phyloP scores from a whole-genome alignment of 2,113 vertebrate species.

The Clarias gariepinus region DNA sequence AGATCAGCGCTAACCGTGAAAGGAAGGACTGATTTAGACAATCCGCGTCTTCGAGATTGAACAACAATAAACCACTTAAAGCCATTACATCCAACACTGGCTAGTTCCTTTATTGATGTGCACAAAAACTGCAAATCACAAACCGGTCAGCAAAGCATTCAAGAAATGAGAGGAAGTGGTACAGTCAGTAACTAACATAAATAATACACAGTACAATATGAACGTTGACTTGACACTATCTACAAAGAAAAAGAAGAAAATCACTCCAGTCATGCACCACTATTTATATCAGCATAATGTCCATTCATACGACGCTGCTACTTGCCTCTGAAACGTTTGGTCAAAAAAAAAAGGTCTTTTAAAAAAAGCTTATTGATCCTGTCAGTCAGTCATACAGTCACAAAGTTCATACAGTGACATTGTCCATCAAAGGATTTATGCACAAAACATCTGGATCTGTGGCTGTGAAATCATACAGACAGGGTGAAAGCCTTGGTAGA shows the following conservation, averaged over 20 bases:
- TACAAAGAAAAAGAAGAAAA: constrained; percentile 23
- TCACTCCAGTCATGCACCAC: constrained; percentile 41
- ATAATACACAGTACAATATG: constrained; percentile 38
- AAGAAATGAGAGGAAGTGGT: constrained; percentile 32
- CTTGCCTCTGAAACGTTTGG: not conserved
- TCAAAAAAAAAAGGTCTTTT: too few species aligned
- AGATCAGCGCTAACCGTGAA: constrained; percentile 22
- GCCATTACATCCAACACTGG: constrained; percentile 15
- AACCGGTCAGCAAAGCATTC: constrained; percentile 47
- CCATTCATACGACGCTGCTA: constrained; percentile 16
- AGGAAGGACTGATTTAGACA: not conserved
- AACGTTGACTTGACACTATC: constrained; percentile 36
- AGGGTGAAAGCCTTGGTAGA: not conserved
- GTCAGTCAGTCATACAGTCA: constrained; percentile 24
- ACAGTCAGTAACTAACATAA: constrained; percentile 33
- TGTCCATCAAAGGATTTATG: constrained; percentile 33
- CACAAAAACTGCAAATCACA: constrained; percentile 53
- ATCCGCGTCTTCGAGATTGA: not conserved
- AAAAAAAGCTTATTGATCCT: constrained; percentile 29
- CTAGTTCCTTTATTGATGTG: constrained; percentile 54
- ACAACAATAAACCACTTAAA: not conserved
- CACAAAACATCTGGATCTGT: constrained; percentile 31
- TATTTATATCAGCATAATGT: constrained; percentile 37
- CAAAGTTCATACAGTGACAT: constrained; percentile 30
- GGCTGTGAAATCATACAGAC: not conserved